Evolutionary conservation across 2,797 vertebrate species (phyloP).

Genomic region (Glyptemys insculpta): DNA sequence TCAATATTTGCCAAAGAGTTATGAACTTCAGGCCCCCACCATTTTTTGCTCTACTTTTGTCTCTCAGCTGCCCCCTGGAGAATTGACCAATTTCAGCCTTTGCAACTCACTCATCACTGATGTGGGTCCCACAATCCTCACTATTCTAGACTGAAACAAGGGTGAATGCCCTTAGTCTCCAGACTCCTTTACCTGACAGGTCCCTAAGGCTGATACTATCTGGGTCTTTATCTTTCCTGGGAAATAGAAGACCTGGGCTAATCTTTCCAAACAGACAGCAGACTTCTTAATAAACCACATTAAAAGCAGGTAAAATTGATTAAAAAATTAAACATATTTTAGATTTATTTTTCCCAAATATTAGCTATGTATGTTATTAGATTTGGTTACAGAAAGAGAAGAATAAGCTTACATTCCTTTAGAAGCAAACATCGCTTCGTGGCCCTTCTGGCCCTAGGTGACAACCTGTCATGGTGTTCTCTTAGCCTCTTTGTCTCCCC

Average conservation of each 20-base stretch:
- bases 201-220: neutral
- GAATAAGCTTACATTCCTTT: neutral
- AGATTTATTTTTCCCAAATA: neutral
- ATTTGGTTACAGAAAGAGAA: neutral
- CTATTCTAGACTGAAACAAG: neutral
- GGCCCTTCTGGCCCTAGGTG: neutral
- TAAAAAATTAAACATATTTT: neutral
- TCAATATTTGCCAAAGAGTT: rapidly evolving
- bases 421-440: neutral
- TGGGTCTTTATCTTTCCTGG: neutral
- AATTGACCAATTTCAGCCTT: neutral
- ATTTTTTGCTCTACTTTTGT: neutral
- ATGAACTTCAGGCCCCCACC: rapidly evolving
- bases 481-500: neutral
- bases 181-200: neutral
- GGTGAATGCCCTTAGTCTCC: neutral
- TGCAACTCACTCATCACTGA: neutral
- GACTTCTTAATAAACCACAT: neutral
- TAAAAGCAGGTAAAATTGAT: neutral
- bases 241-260: neutral
- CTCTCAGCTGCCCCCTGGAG: neutral
- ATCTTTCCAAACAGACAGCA: neutral
- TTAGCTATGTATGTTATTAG: neutral
- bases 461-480: neutral
- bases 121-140: neutral